Conservation (phyloP, 2,888 invertebrate species). For the Arrhopalites spinosus region DNA sequence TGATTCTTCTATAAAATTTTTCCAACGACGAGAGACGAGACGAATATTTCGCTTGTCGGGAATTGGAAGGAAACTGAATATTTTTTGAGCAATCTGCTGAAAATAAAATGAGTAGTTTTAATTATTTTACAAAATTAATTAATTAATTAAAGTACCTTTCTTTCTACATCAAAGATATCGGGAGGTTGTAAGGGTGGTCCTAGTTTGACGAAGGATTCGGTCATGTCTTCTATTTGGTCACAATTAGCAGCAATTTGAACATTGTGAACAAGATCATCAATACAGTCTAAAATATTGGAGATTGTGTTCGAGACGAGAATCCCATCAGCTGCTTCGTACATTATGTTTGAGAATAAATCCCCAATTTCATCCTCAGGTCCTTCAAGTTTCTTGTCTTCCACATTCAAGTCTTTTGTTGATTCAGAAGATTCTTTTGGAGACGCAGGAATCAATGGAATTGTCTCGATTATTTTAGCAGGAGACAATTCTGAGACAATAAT, state of each 20-base stretch:
- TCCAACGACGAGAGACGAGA: constrained; percentile 10
- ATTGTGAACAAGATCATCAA: neutral
- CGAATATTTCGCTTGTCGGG: neutral
- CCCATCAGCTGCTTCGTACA: constrained; percentile 13
- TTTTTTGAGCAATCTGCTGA: neutral
- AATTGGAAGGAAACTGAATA: neutral
- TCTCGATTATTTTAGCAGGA: no score
- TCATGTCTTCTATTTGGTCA: neutral
- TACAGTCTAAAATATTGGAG: neutral
- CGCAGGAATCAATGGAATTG: no score
- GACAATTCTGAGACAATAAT: no score
- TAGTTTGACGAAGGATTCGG: no score
- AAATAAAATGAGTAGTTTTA: neutral
- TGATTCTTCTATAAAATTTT: neutral
- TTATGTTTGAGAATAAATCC: no score
- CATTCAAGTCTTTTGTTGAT: no score
- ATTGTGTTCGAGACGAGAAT: neutral
- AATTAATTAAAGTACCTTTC: no score
- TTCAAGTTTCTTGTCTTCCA: no score
- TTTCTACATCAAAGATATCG: neutral
- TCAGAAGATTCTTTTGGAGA: no score
- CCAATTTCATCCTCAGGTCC: no score
- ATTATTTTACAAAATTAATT: no score
- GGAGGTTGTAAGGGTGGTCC: no score
- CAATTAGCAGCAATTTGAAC: neutral